A percentile compares a stretch with the other conserved stretches of the same genome.
phyloP scores from a whole-genome alignment of 2,888 invertebrate genomes.

The Metacarcinus magister region DNA sequence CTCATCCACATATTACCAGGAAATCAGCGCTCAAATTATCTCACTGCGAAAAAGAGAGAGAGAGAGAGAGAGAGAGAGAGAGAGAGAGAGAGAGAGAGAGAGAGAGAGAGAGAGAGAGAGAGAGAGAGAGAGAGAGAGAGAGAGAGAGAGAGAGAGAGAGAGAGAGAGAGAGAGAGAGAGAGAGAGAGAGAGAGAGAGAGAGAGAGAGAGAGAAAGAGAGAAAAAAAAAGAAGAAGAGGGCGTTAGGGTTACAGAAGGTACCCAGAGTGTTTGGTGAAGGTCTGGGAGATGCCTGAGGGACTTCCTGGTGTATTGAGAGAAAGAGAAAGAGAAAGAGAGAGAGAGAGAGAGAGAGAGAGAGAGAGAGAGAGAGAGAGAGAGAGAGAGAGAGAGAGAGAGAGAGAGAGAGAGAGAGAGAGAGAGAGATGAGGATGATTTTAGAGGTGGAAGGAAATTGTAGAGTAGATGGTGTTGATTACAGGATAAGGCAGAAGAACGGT shows the following conservation, averaged over 20 bases:
- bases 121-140: neutral
- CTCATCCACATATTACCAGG: neutral
- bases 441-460: neutral
- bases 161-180: slow-evolving; percentile 45
- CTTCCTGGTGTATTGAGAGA: slow-evolving; percentile 16
- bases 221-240: neutral
- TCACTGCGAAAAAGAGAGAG: neutral
- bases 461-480: neutral
- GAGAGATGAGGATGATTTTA: neutral
- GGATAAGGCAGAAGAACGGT: neutral
- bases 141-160: neutral
- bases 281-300: slow-evolving; percentile 6
- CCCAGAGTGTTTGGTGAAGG: slow-evolving; percentile 19
- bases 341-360: neutral
- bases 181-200: slow-evolving; percentile 47
- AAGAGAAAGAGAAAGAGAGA: neutral
- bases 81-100: neutral
- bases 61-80: slow-evolving; percentile 51
- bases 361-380: slow-evolving; percentile 13
- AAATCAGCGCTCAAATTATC: neutral
- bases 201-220: neutral
- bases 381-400: slow-evolving; percentile 3
- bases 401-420: neutral
- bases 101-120: neutral
- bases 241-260: neutral